Base-by-base conservation (phyloP, 2,113 vertebrate species). In the Oreochromis aureus region DNA sequence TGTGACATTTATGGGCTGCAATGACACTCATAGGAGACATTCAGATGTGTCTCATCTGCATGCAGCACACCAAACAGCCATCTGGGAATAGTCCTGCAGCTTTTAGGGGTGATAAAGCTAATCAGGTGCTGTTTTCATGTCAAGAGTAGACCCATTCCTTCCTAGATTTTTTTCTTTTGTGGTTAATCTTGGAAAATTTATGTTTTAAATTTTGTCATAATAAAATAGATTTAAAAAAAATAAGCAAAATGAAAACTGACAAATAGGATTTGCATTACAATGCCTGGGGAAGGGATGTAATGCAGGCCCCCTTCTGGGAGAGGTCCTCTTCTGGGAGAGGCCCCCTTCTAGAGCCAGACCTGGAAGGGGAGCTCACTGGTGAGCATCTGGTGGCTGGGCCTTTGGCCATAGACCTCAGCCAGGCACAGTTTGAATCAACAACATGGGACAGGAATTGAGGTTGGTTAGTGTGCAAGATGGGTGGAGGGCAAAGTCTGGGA, bases 21-120 rank as follows among this genome's bases (percentile, higher is more conserved):
- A 96, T 91, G 93, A 95, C 94, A 95, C 96, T 96, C 96, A 48
- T 63, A 96, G 95, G 96, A 96, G 85, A 93, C 94, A 93, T 96
- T 95, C 92, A 91, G 93, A 95, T 95, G 89, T 27, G 87, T 92
- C 94, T 96, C 90, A 93, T 95, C 93, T 88, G 88, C 93, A 95
- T 95, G 95, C 94, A 89, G 86, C 30, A 66, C 89, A 94, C 90
- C 92, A 92, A 95, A 94, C 87, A 94, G 95, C 90, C 94, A 93
- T 91, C 93, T 76, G 94, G 95, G 94, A 94, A 93, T 95, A 92
- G 89, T 95, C 91, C 88, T 92, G 92, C 92, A 89, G 91, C 94
- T 96, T 95, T 96, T 95, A 96, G 92, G 89, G 91, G 90, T 84
- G 84, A 96, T 95, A 96, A 95, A 95, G 87, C 92, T 94, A 92